Evolutionary conservation across 2,888 invertebrate genomes (phyloP).

Genomic region (Mimas tiliae): DNA sequence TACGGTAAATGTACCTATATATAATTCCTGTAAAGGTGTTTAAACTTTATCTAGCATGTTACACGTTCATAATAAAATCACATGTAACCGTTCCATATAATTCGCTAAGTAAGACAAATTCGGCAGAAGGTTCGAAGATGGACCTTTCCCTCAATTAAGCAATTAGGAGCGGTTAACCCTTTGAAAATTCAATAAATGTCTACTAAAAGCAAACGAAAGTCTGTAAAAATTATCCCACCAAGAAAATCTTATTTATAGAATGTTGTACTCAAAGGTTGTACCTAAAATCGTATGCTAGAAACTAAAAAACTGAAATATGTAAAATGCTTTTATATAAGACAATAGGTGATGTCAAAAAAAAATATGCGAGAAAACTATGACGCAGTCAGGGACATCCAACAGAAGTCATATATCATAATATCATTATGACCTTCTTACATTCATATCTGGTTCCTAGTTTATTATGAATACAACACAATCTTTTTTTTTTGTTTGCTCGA

Average conservation of each 20-base stretch:
- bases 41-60: not conserved
- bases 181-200: conserved; percentile 58
- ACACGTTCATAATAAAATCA: conserved; percentile 23
- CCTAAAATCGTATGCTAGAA: not conserved
- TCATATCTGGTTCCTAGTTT: too few relatives aligned
- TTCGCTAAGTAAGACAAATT: conserved; percentile 59
- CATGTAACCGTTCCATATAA: conserved; percentile 43
- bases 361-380: too few relatives aligned
- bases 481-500: too few relatives aligned
- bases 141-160: conserved; percentile 62
- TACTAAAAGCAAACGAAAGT: conserved; percentile 46
- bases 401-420: too few relatives aligned
- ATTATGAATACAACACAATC: too few relatives aligned
- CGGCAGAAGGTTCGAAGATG: conserved; percentile 55
- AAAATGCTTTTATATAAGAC: too few relatives aligned
- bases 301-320: too few relatives aligned
- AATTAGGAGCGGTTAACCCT: conserved; percentile 59
- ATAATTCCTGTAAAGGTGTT: not conserved
- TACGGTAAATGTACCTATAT: not conserved
- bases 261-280: not conserved
- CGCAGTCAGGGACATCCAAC: too few relatives aligned
- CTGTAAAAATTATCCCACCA: not conserved
- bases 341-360: too few relatives aligned
- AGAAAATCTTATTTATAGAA: not conserved
- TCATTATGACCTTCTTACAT: too few relatives aligned